Conservation (phyloP, 2,797 vertebrate species). For the Coregonus sp. region DNA sequence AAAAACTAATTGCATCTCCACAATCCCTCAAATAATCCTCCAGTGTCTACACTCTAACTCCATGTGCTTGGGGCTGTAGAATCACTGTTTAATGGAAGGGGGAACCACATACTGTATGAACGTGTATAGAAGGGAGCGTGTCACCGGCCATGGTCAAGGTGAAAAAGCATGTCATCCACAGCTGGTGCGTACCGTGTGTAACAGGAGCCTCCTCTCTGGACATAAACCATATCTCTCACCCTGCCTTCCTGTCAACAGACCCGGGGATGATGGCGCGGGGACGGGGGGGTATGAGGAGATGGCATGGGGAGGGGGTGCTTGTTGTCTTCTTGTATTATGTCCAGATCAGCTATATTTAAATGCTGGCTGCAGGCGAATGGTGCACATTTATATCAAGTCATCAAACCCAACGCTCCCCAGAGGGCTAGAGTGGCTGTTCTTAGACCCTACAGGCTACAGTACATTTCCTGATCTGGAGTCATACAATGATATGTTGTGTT, state of each 20-base stretch:
- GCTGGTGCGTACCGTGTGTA: constrained; percentile 1
- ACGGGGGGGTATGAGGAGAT: neutral
- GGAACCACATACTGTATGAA: neutral
- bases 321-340: constrained; percentile 21
- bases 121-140: neutral
- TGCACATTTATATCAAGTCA: constrained; percentile 21
- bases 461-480: neutral
- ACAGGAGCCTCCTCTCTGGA: constrained; percentile 3
- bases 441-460: constrained; percentile 22
- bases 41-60: neutral
- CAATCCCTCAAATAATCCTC: neutral
- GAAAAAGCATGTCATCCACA: neutral
- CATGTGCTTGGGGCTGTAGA: too few relatives aligned
- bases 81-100: too few relatives aligned
- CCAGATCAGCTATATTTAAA: constrained; percentile 39
- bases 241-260: neutral
- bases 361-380: constrained; percentile 13
- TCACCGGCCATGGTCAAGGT: neutral
- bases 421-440: constrained; percentile 25
- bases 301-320: neutral
- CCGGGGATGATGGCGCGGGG: neutral
- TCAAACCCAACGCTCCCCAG: constrained; percentile 22
- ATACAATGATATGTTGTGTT: too few relatives aligned
- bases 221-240: constrained; percentile 9
- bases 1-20: too few relatives aligned